Evolutionary conservation across 2,113 vertebrate genomes (phyloP).

Genomic region (Perca flavescens): DNA sequence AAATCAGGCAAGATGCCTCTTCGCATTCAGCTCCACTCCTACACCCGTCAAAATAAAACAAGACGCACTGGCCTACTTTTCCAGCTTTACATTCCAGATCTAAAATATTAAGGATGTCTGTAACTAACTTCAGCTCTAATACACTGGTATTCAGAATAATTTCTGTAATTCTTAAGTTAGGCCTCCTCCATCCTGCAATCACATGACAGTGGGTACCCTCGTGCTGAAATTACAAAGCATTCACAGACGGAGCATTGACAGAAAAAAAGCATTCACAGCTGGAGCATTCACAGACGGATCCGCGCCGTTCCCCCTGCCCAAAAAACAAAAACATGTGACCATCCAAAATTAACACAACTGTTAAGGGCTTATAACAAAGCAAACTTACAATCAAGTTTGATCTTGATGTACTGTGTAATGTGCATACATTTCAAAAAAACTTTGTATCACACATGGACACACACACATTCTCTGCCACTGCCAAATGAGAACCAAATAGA

Average conservation of each 20-base stretch:
- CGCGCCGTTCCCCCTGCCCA: neutral
- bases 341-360: slow-evolving; percentile 5
- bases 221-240: slow-evolving; percentile 57
- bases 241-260: slow-evolving; percentile 38
- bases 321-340: slow-evolving; percentile 52
- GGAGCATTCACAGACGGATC: slow-evolving; percentile 8
- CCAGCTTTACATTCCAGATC: slow-evolving; percentile 1
- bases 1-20: neutral
- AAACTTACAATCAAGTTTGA: neutral
- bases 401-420: neutral
- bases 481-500: slow-evolving; percentile 58
- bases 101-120: slow-evolving; percentile 15
- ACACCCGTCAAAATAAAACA: neutral
- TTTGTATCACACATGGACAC: neutral
- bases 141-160: slow-evolving; percentile 43
- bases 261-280: slow-evolving; percentile 19
- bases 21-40: neutral
- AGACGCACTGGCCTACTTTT: neutral
- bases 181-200: slow-evolving; percentile 57
- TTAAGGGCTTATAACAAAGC: neutral
- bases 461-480: neutral
- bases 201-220: slow-evolving; percentile 70
- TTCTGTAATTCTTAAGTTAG: slow-evolving; percentile 65
- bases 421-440: neutral
- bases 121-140: slow-evolving; percentile 5